Base-by-base conservation (phyloP, 2,888 invertebrate species). In the Dorcus parallelipipedus region DNA sequence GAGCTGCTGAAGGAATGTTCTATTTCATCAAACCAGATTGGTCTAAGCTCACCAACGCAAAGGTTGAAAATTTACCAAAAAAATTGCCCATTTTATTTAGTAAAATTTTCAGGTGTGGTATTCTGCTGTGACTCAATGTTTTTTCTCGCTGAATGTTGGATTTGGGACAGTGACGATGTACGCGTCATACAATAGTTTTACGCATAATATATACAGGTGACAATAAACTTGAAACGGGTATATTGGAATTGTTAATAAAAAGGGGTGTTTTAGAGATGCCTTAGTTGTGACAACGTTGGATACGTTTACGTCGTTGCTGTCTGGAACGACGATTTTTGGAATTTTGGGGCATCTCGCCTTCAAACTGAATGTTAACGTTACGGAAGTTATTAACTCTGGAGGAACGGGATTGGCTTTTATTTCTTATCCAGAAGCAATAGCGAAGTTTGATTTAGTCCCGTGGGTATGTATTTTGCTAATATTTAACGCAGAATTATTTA, bases 361-460 rank as follows among this genome's bases (percentile, higher is more conserved):
- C 68, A 80, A 81, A 20, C 86, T 92, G 0, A 77, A 86, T 65
- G 79, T 79, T 0, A 85, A 87, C 7, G 85, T 91, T 1, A 72
- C 78, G 1, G 78, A 83, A 0, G 88, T 91, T 0, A 85, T 93
- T 0, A 87, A 88, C 9, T 78, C 82, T 26, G 87, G 88, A 14
- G 93, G 92, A 3, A 86, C 90, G 0, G 90, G 92, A 0, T 78
- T 93, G 57, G 93, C 93, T 1, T 93, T 93, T 72, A 84, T 93
- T 51, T 91, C 91, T 0, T 93, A 93, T 75, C 93, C 93, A 1
- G 91, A 91, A 71, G 92, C 92, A 1, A 86, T 93, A 54, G 84
- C 90, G 0, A 87, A 89, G 69, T 90, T 93, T 64, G 81, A 84
- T 42, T 77, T 82, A 9, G 83, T 87, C 5, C 91, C 92, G 1